A percentile compares a stretch with the other conserved stretches of the same genome.
phyloP scores from a whole-genome alignment of 2,113 vertebrate genomes.

The Oceanodroma tethys region DNA sequence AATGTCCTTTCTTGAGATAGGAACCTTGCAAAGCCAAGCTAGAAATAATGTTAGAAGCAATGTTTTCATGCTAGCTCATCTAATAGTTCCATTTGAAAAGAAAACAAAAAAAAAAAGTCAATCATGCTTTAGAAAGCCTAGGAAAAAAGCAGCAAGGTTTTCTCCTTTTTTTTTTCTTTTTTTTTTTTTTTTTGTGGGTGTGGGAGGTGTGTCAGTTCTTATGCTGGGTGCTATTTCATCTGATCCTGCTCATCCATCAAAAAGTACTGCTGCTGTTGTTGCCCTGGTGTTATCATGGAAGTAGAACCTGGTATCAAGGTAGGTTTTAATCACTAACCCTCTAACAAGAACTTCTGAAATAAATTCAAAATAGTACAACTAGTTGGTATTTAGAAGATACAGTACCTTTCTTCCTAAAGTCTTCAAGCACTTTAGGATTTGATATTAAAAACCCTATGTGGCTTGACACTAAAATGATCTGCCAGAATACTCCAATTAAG shows the following conservation, averaged over 20 bases:
- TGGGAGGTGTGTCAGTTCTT: not conserved
- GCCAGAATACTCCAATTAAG: not conserved
- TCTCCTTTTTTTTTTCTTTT: not conserved
- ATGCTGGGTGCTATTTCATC: not conserved
- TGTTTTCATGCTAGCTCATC: not conserved
- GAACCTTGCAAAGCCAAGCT: not conserved
- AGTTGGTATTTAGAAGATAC: not conserved
- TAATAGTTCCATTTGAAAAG: not conserved
- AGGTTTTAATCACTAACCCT: not conserved
- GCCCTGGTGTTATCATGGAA: not conserved
- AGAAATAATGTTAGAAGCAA: not conserved
- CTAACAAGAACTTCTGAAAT: not conserved
- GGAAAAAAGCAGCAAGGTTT: not conserved
- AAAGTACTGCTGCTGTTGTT: not conserved
- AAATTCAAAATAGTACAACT: not conserved
- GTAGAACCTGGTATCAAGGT: not conserved
- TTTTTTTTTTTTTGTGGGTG: accelerated
- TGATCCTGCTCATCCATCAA: not conserved
- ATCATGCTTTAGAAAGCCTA: not conserved
- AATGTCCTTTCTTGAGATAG: not conserved
- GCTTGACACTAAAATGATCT: not conserved
- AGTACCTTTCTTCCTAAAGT: not conserved
- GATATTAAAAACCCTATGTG: not conserved
- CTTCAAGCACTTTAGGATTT: not conserved
- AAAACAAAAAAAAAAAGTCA: not conserved